Evolutionary conservation across 1,140 invertebrate species (phyloP).

Genomic region (Pachyrhynchus sulphureomaculatus): DNA sequence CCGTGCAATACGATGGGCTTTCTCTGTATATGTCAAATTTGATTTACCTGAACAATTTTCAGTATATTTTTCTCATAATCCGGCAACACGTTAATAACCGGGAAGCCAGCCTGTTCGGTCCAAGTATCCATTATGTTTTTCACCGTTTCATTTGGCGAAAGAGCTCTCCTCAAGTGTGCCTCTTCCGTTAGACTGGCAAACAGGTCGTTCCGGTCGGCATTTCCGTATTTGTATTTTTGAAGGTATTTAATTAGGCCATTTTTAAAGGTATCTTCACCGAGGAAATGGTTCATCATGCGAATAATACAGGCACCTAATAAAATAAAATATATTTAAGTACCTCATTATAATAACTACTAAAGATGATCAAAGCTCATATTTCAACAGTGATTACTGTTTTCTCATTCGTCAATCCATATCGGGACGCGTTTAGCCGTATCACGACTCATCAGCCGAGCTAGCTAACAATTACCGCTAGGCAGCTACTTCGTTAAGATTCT

Average conservation of each 20-base stretch:
- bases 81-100: constrained; percentile 66
- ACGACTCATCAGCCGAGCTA: no score
- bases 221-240: constrained; percentile 60
- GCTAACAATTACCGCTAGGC: no score
- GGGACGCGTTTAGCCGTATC: no score
- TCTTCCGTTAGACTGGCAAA: constrained; percentile 64
- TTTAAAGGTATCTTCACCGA: constrained; percentile 69
- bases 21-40: no score
- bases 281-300: constrained; percentile 77
- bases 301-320: constrained; percentile 68
- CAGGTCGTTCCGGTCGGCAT: constrained; percentile 71
- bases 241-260: constrained; percentile 65
- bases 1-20: no score
- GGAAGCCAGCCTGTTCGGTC: constrained; percentile 81
- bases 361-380: no score
- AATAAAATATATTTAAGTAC: constrained; percentile 1
- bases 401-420: no score
- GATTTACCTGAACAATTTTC: constrained; percentile 57
- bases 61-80: constrained; percentile 53
- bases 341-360: no score
- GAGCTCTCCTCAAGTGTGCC: constrained; percentile 52
- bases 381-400: no score
- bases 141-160: constrained; percentile 57
- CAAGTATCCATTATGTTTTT: constrained; percentile 78
- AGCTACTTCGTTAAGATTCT: no score